These are phyloP conservation scores for Drosophila mimica DNA, from an alignment of 2,888 invertebrate genomes.

Conservation along the genomic window DNA sequence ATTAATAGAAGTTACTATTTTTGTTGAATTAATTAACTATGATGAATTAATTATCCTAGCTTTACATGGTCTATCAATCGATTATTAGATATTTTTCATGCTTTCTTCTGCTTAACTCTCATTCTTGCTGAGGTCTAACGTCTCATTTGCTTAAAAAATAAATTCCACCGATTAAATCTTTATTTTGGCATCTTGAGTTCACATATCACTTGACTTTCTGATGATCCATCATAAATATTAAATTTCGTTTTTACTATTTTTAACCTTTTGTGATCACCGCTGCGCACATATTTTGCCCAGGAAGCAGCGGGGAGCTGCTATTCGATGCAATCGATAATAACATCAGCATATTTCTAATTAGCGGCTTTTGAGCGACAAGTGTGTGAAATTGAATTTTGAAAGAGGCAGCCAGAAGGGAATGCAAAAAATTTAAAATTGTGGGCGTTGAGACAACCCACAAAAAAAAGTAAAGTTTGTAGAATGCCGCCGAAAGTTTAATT, in stretches of 20 bases:
- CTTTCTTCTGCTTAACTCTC: constrained; percentile 34
- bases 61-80: constrained; percentile 35
- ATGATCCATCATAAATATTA: constrained; percentile 55
- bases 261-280: constrained; percentile 15
- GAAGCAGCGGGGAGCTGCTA: constrained; percentile 30
- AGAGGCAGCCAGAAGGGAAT: constrained; percentile 2
- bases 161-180: constrained; percentile 21
- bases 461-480: constrained; percentile 30
- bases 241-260: constrained; percentile 24
- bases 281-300: constrained; percentile 48
- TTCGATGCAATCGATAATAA: constrained; percentile 51
- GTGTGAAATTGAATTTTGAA: constrained; percentile 71
- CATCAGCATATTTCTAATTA: constrained; percentile 63
- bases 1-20: not conserved
- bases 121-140: not conserved
- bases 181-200: constrained; percentile 8
- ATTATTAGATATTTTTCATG: constrained; percentile 28
- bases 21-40: constrained; percentile 11
- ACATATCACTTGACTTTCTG: constrained; percentile 8
- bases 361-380: constrained; percentile 66
- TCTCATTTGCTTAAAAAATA: constrained; percentile 10
- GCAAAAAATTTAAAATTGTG: constrained; percentile 20
- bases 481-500: constrained; percentile 7
- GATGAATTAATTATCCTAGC: constrained; percentile 21
- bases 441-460: constrained; percentile 39